Percentiles rank a stretch among this genome's conserved stretches.
phyloP scores from a whole-genome alignment of 2,888 invertebrate genomes.

The Synergus laeviventris region DNA sequence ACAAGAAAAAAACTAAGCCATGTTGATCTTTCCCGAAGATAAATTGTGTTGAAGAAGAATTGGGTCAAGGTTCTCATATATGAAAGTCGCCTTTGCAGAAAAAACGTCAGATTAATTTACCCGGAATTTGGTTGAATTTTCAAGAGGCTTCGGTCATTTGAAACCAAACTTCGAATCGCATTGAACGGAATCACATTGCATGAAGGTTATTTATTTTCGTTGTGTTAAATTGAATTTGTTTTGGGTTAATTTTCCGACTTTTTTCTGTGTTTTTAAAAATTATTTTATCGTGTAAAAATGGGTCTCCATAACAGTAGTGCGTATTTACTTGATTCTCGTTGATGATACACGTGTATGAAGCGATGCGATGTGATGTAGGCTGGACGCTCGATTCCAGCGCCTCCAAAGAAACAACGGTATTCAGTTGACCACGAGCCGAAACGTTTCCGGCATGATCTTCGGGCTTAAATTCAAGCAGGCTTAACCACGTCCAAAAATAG shows the following conservation, averaged over 20 bases:
- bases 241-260: neutral
- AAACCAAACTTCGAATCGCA: too few relatives aligned
- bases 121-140: too few relatives aligned
- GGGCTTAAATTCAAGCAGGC: slow-evolving; percentile 57
- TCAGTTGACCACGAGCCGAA: slow-evolving; percentile 68
- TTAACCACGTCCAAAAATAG: slow-evolving; percentile 59
- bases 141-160: too few relatives aligned
- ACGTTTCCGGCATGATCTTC: slow-evolving; percentile 68
- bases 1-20: neutral
- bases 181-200: too few relatives aligned
- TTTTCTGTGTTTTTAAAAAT: too few relatives aligned
- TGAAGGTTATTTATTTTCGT: too few relatives aligned
- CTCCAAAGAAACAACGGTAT: slow-evolving; percentile 66
- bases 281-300: too few relatives aligned
- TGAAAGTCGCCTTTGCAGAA: too few relatives aligned
- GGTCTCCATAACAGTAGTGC: too few relatives aligned
- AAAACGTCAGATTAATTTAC: too few relatives aligned
- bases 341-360: slow-evolving; percentile 16
- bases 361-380: slow-evolving; percentile 16
- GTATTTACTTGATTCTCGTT: neutral
- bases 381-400: slow-evolving; percentile 10
- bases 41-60: neutral
- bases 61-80: neutral
- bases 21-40: neutral
- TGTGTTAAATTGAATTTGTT: too few relatives aligned